Percentiles rank a stretch among this genome's conserved stretches.
Conservation (phyloP, 2,888 invertebrate genomes). For the Lapara coniferarum region DNA sequence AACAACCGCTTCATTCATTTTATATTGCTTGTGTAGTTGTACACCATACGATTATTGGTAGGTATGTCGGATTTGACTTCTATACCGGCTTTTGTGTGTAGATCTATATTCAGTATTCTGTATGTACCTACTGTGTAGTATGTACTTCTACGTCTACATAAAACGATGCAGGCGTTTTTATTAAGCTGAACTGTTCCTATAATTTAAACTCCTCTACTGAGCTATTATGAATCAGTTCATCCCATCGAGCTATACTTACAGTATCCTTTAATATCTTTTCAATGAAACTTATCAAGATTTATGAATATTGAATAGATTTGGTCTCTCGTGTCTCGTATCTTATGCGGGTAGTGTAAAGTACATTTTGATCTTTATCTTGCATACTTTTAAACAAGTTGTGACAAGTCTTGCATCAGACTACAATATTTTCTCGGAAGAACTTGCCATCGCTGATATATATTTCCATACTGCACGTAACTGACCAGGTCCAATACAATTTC, state of each 20-base stretch:
- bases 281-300: not conserved
- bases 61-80: too few species aligned
- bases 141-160: not conserved
- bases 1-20: slow-evolving; percentile 1
- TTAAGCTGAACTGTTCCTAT: not conserved
- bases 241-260: not conserved
- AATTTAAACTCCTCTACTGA: not conserved
- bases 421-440: too few species aligned
- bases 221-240: not conserved
- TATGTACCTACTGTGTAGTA: too few species aligned
- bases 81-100: not conserved
- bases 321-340: not conserved
- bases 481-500: slow-evolving; percentile 30
- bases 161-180: not conserved
- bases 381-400: not conserved
- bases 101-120: not conserved
- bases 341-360: not conserved
- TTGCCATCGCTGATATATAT: not conserved
- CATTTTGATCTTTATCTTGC: not conserved
- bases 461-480: slow-evolving; percentile 10
- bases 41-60: not conserved
- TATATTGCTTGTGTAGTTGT: not conserved
- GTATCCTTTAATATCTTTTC: not conserved
- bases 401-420: not conserved
- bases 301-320: not conserved